phyloP scores from a whole-genome alignment of 2,797 vertebrate species.

The Fundulus diaphanus region DNA sequence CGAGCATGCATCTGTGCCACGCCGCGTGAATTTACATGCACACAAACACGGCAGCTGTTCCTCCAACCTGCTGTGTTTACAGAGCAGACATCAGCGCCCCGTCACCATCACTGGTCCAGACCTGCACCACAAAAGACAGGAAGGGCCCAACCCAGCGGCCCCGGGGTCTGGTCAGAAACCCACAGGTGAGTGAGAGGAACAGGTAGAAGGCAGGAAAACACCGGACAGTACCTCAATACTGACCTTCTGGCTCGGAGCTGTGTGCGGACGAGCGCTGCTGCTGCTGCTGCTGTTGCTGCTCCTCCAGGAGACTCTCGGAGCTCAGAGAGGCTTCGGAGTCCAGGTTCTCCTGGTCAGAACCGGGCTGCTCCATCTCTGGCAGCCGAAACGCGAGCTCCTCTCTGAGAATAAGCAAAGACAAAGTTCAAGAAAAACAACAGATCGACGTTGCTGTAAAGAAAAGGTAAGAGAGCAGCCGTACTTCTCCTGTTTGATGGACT shows the following conservation, averaged over 20 bases:
- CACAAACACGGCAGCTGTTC: slow-evolving; percentile 61
- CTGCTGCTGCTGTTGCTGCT: slow-evolving; percentile 86
- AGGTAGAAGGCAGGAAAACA: slow-evolving; percentile 34
- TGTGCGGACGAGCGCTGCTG: slow-evolving; percentile 75
- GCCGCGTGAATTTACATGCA: slow-evolving; percentile 60
- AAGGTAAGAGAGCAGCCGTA: slow-evolving; percentile 63
- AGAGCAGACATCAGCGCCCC: slow-evolving; percentile 79
- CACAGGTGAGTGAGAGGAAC: slow-evolving; percentile 61
- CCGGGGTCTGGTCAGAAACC: slow-evolving; percentile 74
- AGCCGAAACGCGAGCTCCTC: slow-evolving; percentile 94
- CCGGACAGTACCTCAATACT: slow-evolving; percentile 84
- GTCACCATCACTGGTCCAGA: slow-evolving; percentile 82
- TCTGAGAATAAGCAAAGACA: slow-evolving; percentile 67
- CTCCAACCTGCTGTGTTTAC: slow-evolving; percentile 80
- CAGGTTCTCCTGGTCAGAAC: slow-evolving; percentile 95
- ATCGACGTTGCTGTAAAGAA: rapidly evolving
- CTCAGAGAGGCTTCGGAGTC: slow-evolving; percentile 94
- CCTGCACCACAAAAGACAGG: slow-evolving; percentile 82
- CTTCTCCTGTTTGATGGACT: slow-evolving; percentile 98
- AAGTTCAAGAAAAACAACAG: neutral
- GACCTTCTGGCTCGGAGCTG: slow-evolving; percentile 87
- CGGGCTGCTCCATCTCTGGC: slow-evolving; percentile 94
- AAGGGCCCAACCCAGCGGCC: slow-evolving; percentile 71
- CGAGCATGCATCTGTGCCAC: slow-evolving; percentile 54
- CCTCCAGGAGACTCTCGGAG: slow-evolving; percentile 95